Conservation (phyloP, 2,113 vertebrate genomes). For the Cariama cristata region DNA sequence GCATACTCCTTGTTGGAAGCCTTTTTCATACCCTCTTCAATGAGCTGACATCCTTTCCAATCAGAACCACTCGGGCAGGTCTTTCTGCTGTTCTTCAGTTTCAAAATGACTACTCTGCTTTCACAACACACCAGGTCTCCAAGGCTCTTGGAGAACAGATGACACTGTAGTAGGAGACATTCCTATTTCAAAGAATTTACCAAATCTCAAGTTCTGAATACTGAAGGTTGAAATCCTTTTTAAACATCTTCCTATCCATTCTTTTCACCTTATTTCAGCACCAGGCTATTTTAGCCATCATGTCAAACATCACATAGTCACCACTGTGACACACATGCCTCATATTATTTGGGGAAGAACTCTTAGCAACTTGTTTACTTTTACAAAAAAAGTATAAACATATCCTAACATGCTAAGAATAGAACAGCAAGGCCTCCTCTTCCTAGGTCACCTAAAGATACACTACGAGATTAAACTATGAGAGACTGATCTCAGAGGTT, state of each 20-base stretch:
- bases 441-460: not conserved
- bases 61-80: not conserved
- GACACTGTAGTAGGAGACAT: not conserved
- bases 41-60: not conserved
- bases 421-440: not conserved
- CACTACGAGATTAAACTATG: not conserved
- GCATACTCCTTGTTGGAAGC: not conserved
- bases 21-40: not conserved
- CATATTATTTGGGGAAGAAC: not conserved
- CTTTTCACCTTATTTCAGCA: not conserved
- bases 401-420: not conserved
- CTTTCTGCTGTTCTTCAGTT: not conserved
- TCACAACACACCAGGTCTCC: not conserved
- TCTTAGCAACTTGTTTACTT: not conserved
- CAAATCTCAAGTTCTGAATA: not conserved
- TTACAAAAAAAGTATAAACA: not conserved
- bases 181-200: not conserved
- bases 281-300: not conserved
- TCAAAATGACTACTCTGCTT: not conserved
- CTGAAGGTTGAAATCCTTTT: not conserved
- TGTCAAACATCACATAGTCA: accelerated
- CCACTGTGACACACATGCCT: not conserved
- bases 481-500: not conserved
- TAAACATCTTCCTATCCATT: not conserved
- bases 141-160: not conserved